Percentiles rank a stretch among this genome's conserved stretches.
Conservation (phyloP, 2,797 vertebrate species). For the Tragelaphus eurycerus region DNA sequence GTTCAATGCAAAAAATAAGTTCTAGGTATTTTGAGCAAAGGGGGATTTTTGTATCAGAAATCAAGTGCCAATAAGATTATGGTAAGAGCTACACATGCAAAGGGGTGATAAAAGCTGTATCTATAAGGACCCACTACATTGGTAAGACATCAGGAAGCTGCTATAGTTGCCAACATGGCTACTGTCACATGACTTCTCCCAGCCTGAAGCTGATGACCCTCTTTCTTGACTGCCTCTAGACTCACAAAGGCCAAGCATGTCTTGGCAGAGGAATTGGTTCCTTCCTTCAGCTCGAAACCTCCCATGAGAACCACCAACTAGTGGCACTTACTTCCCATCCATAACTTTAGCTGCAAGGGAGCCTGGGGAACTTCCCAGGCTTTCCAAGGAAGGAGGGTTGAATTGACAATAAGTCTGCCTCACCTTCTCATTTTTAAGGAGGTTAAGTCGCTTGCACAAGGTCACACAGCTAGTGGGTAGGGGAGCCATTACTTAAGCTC, state of each 20-base stretch:
- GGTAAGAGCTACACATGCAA: neutral
- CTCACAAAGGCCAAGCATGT: neutral
- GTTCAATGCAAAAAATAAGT: neutral
- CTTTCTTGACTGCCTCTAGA: neutral
- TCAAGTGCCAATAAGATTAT: neutral
- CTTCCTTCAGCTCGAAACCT: neutral
- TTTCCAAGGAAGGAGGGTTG: neutral
- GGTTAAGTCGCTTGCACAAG: neutral
- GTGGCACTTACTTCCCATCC: neutral
- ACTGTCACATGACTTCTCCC: neutral
- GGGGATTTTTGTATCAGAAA: neutral
- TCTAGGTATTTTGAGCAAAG: slow-evolving; percentile 20
- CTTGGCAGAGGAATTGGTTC: neutral
- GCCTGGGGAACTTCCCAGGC: neutral
- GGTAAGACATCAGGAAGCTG: neutral
- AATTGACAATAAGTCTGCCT: neutral
- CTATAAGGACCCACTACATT: neutral
- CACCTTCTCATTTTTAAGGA: neutral
- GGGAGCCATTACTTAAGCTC: neutral
- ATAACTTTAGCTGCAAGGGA: slow-evolving; percentile 23
- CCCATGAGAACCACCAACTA: neutral
- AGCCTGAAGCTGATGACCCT: neutral
- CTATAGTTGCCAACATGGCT: neutral
- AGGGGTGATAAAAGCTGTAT: neutral
- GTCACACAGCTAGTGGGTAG: neutral